Evolutionary conservation across 23 tunicate genomes (phyloP), one percentile per base, ranked within the genome.

Genomic region (Phallusia fumigata): DNA sequence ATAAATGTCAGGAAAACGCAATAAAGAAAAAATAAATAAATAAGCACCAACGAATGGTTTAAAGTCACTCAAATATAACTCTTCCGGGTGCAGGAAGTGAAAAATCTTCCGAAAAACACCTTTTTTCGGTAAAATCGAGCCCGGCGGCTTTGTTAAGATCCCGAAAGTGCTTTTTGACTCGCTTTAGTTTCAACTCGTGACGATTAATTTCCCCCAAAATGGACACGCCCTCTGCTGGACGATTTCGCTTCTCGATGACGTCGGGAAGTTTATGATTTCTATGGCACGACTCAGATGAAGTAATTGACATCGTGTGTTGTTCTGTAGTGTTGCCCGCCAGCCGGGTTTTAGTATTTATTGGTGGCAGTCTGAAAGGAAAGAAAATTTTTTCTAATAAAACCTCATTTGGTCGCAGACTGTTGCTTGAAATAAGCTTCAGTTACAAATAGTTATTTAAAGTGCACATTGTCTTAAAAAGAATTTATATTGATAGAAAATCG

Each of bases 111-210:
- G 69, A 22, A 22, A 58, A 58, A 58, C 69, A 6, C 13, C 3
- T 22, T 58, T 58, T 58, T 58, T 58, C 69, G 69, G 3, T 58
- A 21, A 58, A 21, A 6, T 58, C 28, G 5, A 40, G 15, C 35
- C 49, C 80, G 1, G 52, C 80, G 16, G 80, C 80, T 40, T 77
- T 77, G 52, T 77, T 22, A 5, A 77, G 32, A 77, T 77, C 80
- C 2, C 53, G 44, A 45, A 33, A 77, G 31, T 77, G 80, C 16
- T 40, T 77, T 45, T 77, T 77, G 32, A 77, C 49, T 40, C 53
- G 52, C 16, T 45, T 77, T 16, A 77, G 13, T 26, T 21, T 77
- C 36, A 31, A 1, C 6, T 19, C 35, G 21, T 45, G 80, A 3
- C 80, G 80, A 58, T 58, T 8, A 1, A 58, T 16, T 8, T 58